Evolutionary conservation across 2,797 vertebrate genomes (phyloP).

Genomic region (Neosalanx taihuensis): DNA sequence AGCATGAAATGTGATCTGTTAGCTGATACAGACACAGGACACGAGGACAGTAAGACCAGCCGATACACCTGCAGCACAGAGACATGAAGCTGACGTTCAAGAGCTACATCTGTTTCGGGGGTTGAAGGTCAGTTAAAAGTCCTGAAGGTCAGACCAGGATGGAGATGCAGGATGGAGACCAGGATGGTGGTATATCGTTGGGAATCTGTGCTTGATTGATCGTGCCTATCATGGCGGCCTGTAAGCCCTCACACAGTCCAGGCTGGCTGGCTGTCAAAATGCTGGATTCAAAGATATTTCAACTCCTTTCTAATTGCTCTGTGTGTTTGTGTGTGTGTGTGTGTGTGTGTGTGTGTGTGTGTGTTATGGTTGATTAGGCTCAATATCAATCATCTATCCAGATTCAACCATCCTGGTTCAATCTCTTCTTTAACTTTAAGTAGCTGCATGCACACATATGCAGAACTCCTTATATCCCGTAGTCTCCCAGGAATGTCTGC

Average conservation of each 20-base stretch:
- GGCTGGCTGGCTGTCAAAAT: no score
- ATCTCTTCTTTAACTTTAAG: no score
- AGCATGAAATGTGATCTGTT: slow-evolving; percentile 13
- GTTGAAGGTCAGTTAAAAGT: slow-evolving; percentile 7
- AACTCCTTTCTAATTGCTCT: no score
- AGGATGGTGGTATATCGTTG: no score
- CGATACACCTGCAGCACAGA: slow-evolving; percentile 19
- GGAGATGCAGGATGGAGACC: no score
- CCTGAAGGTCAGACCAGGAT: neutral
- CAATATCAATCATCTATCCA: neutral
- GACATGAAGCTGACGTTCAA: slow-evolving; percentile 33
- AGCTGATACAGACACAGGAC: neutral
- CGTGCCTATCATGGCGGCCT: no score
- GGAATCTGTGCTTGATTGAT: no score
- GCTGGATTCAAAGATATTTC: no score
- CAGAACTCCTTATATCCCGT: neutral
- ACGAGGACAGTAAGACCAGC: slow-evolving; percentile 25
- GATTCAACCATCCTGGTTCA: neutral
- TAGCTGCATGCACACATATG: neutral
- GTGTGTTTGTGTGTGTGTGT: no score
- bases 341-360: no score
- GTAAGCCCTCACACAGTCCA: no score
- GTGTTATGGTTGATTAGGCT: neutral
- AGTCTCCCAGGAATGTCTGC: neutral
- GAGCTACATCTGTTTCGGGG: slow-evolving; percentile 5